These are phyloP conservation scores for Portunus trituberculatus DNA, from an alignment of 1,140 invertebrate genomes.

Conservation along the genomic window DNA sequence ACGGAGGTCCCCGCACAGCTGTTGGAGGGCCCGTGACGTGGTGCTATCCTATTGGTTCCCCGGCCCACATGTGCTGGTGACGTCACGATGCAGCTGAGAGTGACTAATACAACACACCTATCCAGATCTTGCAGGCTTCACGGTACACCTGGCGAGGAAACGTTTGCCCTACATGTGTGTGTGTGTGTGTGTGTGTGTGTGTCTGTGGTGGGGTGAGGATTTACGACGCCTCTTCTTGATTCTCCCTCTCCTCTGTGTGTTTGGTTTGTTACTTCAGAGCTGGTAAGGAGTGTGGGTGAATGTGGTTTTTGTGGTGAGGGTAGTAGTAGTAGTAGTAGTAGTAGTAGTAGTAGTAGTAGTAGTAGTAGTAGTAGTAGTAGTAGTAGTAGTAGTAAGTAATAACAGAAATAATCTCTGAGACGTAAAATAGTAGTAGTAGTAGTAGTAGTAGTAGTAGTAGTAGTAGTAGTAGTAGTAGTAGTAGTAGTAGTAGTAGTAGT, in stretches of 20 bases:
- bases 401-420: neutral
- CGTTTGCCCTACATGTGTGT: neutral
- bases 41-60: neutral
- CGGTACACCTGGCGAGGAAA: neutral
- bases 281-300: too few species aligned
- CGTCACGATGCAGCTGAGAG: neutral
- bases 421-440: neutral
- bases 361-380: neutral
- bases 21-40: neutral
- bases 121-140: neutral
- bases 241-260: too few species aligned
- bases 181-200: neutral
- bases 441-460: neutral
- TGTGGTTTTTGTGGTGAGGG: neutral
- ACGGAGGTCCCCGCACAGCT: neutral
- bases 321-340: neutral
- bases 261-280: too few species aligned
- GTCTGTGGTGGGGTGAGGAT: neutral
- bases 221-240: too few species aligned
- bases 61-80: neutral
- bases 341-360: neutral
- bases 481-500: neutral
- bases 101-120: neutral
- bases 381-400: neutral
- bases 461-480: neutral